Conservation (phyloP, 2,797 vertebrate species). For the Cyclura pinguis region DNA sequence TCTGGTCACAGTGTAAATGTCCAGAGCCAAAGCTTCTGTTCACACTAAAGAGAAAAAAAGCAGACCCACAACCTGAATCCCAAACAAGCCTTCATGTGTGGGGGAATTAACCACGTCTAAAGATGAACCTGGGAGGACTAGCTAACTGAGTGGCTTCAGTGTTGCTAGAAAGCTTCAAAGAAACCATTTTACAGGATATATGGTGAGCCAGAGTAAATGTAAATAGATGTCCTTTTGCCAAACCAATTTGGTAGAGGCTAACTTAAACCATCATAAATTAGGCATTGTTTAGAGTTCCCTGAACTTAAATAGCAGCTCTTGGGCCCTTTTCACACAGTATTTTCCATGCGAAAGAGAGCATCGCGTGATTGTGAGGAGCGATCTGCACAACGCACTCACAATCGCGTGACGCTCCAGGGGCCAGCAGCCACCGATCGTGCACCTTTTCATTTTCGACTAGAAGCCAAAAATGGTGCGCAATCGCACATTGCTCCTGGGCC, state of each 20-base stretch:
- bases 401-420: no score
- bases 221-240: background rate
- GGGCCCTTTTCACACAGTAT: no score
- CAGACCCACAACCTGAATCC: background rate
- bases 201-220: constrained; percentile 20
- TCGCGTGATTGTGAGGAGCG: no score
- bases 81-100: constrained; percentile 24
- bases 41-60: constrained; percentile 42
- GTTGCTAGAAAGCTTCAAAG: background rate
- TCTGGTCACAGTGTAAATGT: constrained; percentile 51
- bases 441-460: no score
- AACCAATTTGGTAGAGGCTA: background rate
- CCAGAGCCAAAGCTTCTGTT: constrained; percentile 8
- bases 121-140: constrained; percentile 12
- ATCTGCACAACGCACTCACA: no score
- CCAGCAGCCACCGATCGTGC: no score
- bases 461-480: no score
- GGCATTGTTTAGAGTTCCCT: background rate
- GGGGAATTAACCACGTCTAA: constrained; percentile 22
- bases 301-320: background rate
- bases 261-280: constrained; percentile 1
- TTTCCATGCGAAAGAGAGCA: no score
- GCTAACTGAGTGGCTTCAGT: constrained; percentile 25
- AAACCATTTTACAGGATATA: background rate
- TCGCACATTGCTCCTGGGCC: no score